Evolutionary conservation across 1,140 invertebrate genomes (phyloP).

Genomic region (Drosophila paulistorum): DNA sequence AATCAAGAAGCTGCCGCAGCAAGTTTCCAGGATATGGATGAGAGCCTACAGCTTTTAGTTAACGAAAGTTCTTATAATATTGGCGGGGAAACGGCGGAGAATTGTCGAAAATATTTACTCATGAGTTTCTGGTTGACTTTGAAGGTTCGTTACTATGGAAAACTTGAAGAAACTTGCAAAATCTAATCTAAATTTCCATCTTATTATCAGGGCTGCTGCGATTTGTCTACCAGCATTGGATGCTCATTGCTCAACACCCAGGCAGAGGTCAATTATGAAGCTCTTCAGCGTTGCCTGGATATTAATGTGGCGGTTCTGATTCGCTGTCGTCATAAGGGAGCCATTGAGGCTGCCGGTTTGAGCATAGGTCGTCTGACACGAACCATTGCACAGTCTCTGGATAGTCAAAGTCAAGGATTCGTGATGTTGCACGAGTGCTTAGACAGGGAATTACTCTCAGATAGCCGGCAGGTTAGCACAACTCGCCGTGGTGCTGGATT

Average conservation of each 20-base stretch:
- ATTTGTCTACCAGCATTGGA: slow-evolving; percentile 73
- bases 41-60: slow-evolving; percentile 84
- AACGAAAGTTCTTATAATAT: slow-evolving; percentile 70
- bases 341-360: slow-evolving; percentile 88
- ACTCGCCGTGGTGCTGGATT: slow-evolving; percentile 91
- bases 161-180: background rate
- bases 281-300: slow-evolving; percentile 84
- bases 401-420: slow-evolving; percentile 31
- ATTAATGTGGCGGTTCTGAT: slow-evolving; percentile 87
- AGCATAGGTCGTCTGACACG: slow-evolving; percentile 83
- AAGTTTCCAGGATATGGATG: slow-evolving; percentile 85
- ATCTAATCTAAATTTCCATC: background rate
- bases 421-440: slow-evolving; percentile 59
- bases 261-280: slow-evolving; percentile 16
- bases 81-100: slow-evolving; percentile 43
- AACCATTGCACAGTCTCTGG: slow-evolving; percentile 37
- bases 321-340: slow-evolving; percentile 91
- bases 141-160: slow-evolving; percentile 85
- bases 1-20: slow-evolving; percentile 68
- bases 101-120: slow-evolving; percentile 87
- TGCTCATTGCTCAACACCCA: slow-evolving; percentile 31
- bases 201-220: slow-evolving; percentile 55
- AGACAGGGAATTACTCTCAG: slow-evolving; percentile 57
- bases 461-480: slow-evolving; percentile 79
- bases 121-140: slow-evolving; percentile 91